Conservation (phyloP, 2,888 invertebrate genomes). For the Uropetala carovei region DNA sequence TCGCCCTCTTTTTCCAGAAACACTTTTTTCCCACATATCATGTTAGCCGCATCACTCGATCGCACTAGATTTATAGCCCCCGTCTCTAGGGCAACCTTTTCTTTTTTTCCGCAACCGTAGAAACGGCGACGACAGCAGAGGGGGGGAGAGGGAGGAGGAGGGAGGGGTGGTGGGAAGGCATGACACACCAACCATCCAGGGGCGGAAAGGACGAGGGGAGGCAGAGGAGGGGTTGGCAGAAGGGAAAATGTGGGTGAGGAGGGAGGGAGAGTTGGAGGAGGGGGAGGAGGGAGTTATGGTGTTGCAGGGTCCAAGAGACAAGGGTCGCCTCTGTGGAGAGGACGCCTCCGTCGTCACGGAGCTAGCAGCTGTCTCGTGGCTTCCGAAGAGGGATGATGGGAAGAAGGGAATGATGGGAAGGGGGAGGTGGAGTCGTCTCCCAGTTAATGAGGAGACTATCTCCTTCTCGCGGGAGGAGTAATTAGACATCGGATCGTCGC, state of each 20-base stretch:
- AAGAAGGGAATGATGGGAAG: no score
- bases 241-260: background rate
- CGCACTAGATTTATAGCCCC: background rate
- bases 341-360: background rate
- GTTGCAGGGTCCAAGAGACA: slow-evolving; percentile 42
- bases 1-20: background rate
- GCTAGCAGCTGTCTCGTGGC: background rate
- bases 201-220: background rate
- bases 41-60: background rate
- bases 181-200: slow-evolving; percentile 26
- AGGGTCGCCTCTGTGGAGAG: slow-evolving; percentile 48
- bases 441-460: no score
- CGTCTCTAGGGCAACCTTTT: background rate
- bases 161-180: background rate
- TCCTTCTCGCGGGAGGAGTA: no score
- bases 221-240: background rate
- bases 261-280: background rate
- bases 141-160: background rate
- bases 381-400: background rate
- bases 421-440: no score
- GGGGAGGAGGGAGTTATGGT: background rate
- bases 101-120: slow-evolving; percentile 15
- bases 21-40: slow-evolving; percentile 15
- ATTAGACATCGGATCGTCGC: no score
- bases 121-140: background rate